These are phyloP conservation scores for Trematomus loennbergii DNA, from an alignment of 2,113 vertebrate species.

Conservation along the genomic window DNA sequence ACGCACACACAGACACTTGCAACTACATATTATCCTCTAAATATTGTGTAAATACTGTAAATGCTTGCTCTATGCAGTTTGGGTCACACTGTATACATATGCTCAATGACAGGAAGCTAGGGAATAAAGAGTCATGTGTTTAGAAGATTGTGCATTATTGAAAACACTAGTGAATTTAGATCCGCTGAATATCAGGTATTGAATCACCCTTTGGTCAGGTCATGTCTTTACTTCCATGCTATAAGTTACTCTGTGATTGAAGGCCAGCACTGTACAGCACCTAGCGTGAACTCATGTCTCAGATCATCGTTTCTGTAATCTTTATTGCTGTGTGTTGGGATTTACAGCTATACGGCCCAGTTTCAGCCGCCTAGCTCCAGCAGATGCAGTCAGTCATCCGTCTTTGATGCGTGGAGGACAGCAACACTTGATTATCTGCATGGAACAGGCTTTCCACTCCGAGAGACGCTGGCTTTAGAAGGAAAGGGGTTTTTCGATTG, in stretches of 20 bases:
- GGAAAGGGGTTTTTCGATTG: slow-evolving; percentile 3
- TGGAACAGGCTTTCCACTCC: slow-evolving; percentile 45
- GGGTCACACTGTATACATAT: neutral
- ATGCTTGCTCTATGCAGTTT: neutral
- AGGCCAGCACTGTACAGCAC: neutral
- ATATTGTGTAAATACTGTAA: neutral
- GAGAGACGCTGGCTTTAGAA: slow-evolving; percentile 33
- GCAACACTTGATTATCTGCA: slow-evolving; percentile 49
- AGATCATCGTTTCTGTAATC: slow-evolving; percentile 29
- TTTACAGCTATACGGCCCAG: slow-evolving; percentile 30
- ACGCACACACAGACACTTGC: slow-evolving; percentile 3
- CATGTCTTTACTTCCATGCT: slow-evolving; percentile 20
- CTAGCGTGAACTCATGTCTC: slow-evolving; percentile 18
- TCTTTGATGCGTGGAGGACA: slow-evolving; percentile 44
- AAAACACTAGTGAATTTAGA: slow-evolving; percentile 4
- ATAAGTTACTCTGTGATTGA: slow-evolving; percentile 27
- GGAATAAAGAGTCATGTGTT: neutral
- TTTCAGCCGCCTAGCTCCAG: slow-evolving; percentile 26
- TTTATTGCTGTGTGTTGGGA: neutral
- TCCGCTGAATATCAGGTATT: slow-evolving; percentile 14
- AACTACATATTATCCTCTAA: too few relatives aligned
- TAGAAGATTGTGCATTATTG: neutral
- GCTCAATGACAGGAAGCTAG: neutral
- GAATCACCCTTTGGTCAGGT: neutral
- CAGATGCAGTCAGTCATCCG: slow-evolving; percentile 26